phyloP scores from a whole-genome alignment of 2,113 vertebrate species.

The Laticauda laticaudata region DNA sequence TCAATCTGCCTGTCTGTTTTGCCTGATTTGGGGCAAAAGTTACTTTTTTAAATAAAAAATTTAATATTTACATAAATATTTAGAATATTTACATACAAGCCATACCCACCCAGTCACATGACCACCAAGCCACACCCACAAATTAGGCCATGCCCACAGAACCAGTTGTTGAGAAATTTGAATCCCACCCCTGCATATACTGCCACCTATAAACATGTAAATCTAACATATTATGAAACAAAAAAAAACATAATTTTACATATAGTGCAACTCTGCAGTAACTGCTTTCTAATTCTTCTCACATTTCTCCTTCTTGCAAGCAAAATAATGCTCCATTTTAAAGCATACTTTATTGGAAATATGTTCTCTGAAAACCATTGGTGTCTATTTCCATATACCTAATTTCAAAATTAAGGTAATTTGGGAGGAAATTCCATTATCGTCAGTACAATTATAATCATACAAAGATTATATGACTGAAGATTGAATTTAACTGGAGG shows the following conservation, averaged over 20 bases:
- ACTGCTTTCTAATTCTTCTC: not conserved
- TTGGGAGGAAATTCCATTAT: not conserved
- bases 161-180: no score
- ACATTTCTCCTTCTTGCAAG: not conserved
- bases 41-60: no score
- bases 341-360: not conserved
- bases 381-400: not conserved
- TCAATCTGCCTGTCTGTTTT: no score
- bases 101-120: no score
- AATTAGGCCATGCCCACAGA: no score
- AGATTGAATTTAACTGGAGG: not conserved
- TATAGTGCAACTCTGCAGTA: not conserved
- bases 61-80: no score
- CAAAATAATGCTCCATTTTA: not conserved
- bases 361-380: not conserved
- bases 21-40: no score
- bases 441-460: not conserved
- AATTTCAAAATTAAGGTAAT: not conserved
- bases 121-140: no score
- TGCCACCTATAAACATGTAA: not conserved
- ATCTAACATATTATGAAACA: not conserved
- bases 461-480: not conserved
- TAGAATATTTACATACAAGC: no score
- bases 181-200: not conserved
- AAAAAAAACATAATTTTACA: not conserved